Percentiles rank a stretch among this genome's conserved stretches.
phyloP scores from a whole-genome alignment of 2,888 invertebrate genomes.

The Lycaena phlaeas region DNA sequence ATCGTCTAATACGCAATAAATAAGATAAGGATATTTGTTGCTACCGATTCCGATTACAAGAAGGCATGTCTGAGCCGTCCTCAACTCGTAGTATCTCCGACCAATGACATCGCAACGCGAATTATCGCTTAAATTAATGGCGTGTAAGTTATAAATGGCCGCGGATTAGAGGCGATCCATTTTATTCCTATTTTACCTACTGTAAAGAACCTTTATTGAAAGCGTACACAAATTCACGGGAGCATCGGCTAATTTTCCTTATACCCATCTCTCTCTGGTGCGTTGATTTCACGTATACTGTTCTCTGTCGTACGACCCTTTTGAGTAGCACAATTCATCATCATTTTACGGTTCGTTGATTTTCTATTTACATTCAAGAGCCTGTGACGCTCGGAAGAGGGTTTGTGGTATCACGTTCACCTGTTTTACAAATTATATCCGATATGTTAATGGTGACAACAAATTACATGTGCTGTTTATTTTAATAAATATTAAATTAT shows the following conservation, averaged over 20 bases:
- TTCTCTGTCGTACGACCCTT: slow-evolving; percentile 52
- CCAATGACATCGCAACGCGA: slow-evolving; percentile 59
- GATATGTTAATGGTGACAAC: not conserved
- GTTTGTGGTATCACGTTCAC: slow-evolving; percentile 24
- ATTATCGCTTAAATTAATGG: slow-evolving; percentile 73
- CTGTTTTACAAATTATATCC: slow-evolving; percentile 2
- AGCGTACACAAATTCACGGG: slow-evolving; percentile 70
- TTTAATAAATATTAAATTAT: too few relatives aligned
- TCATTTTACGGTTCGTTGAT: slow-evolving; percentile 71
- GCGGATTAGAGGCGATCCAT: slow-evolving; percentile 66
- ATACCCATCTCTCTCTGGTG: slow-evolving; percentile 37
- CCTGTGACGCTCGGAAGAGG: slow-evolving; percentile 29
- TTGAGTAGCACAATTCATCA: slow-evolving; percentile 65
- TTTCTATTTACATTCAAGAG: slow-evolving; percentile 50
- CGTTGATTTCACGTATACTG: slow-evolving; percentile 23
- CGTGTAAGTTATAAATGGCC: slow-evolving; percentile 72
- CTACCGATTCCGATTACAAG: slow-evolving; percentile 17
- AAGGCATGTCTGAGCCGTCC: slow-evolving; percentile 17
- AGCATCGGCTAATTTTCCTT: slow-evolving; percentile 64
- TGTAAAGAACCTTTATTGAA: slow-evolving; percentile 71
- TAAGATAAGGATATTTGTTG: slow-evolving; percentile 19
- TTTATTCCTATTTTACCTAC: slow-evolving; percentile 73
- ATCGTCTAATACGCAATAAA: slow-evolving; percentile 19
- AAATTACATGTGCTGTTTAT: too few relatives aligned
- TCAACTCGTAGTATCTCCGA: slow-evolving; percentile 25